Evolutionary conservation across 2,888 invertebrate genomes (phyloP), one percentile per base, ranked within the genome.

Genomic region (Erynnis tages): DNA sequence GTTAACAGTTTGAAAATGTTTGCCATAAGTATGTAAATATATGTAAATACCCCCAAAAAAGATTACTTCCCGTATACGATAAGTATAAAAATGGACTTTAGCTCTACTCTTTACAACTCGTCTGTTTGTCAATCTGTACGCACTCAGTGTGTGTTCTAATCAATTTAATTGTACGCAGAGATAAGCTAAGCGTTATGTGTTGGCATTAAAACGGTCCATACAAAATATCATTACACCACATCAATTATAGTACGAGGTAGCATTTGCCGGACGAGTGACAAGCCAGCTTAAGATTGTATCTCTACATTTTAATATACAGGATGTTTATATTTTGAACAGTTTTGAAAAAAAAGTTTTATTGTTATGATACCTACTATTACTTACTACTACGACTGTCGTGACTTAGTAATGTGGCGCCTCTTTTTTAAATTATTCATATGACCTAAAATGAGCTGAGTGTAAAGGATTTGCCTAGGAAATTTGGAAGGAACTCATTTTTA

Each of bases 221-320:
- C 50, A 52, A 50, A 50, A 44, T 45, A 45, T 53, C 45, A 32
- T 38, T 53, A 53, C 45, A 53, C 32, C 45, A 40, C 45, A 81
- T 81, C 79, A 82, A 82, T 81, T 78, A 80, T 72, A 41, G 64
- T 71, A 67, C 62, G 66, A 72, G 65, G 77, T 74, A 77, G 81
- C 76, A 63, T 66, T 66, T 59, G 59, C 61, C 64, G 76, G 79
- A 77, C 72, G 76, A 77, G 72, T 77, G 79, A 81, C 82, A 81
- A 68, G 69, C 59, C 65, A 66, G 67, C 75, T 75, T 77, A 67
- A 82, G 82, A 83, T 84, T 69, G 73, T 82, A 83, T 82, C 82
- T 60, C 6, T 55, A 45, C 11, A 14, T 25, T 46, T 41, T 21
- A 53, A 60, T 11, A 19, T 71, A 82, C 61, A 79, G 79, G 66